Conservation (phyloP, 2,888 invertebrate species). For the Drosophila quinaria region DNA sequence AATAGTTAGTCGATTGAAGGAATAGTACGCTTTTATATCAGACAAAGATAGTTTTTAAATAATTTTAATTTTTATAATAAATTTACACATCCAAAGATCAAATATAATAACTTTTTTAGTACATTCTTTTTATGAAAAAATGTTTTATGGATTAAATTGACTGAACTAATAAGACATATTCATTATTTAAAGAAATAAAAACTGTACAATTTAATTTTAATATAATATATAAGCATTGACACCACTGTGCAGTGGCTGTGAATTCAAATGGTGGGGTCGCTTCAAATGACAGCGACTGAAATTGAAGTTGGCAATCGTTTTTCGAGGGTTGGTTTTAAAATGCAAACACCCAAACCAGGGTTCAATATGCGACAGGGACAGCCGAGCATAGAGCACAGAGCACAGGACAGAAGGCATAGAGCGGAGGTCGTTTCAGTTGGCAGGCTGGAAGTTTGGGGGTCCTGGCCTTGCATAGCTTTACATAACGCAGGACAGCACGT, state of each 20-base stretch:
- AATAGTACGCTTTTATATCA: too few relatives aligned
- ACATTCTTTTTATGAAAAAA: too few relatives aligned
- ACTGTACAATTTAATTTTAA: not conserved
- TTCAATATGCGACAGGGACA: constrained; percentile 38
- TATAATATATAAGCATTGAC: not conserved
- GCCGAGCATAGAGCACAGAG: not conserved
- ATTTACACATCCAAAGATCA: too few relatives aligned
- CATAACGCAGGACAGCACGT: constrained; percentile 58
- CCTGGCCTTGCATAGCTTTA: constrained; percentile 65
- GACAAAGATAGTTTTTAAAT: too few relatives aligned
- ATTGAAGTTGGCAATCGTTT: constrained; percentile 77
- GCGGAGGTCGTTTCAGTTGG: constrained; percentile 23
- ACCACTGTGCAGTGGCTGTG: constrained; percentile 34
- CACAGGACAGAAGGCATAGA: constrained; percentile 24
- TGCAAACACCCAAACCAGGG: constrained; percentile 67
- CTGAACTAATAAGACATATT: not conserved
- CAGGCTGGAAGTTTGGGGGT: constrained; percentile 45
- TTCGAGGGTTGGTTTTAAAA: constrained; percentile 78
- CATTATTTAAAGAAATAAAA: not conserved
- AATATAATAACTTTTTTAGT: too few relatives aligned
- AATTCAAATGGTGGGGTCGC: constrained; percentile 31
- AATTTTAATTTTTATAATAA: too few relatives aligned
- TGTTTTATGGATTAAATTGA: too few relatives aligned
- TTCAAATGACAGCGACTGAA: constrained; percentile 75
- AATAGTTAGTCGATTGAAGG: too few relatives aligned